Percentiles rank a stretch among this genome's conserved stretches.
Conservation (phyloP, 2,113 vertebrate genomes). For the Triplophysa rosa region DNA sequence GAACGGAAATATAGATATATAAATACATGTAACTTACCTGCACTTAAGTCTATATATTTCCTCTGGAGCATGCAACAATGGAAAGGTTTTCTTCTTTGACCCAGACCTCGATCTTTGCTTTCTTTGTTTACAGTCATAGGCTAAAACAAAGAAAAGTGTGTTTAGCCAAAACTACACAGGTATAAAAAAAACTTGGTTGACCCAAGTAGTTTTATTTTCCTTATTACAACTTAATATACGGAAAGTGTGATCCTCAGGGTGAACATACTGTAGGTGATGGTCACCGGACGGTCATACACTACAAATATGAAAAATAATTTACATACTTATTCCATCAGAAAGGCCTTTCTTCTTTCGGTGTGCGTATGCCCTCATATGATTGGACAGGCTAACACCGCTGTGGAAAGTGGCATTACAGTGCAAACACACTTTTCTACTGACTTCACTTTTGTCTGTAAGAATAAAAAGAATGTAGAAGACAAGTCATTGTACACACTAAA, state of each 20-base stretch:
- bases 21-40: conserved; percentile 76
- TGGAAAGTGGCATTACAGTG: conserved; percentile 94
- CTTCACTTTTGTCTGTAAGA: conserved; percentile 85
- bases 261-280: too few relatives aligned
- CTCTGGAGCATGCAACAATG: conserved; percentile 90
- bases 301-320: not conserved
- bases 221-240: too few relatives aligned
- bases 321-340: conserved; percentile 91
- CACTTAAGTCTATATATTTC: conserved; percentile 98
- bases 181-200: not conserved
- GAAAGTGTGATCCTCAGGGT: too few relatives aligned
- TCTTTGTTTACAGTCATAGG: conserved; percentile 94
- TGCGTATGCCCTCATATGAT: conserved; percentile 92
- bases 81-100: conserved; percentile 93
- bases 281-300: too few relatives aligned
- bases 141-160: conserved; percentile 71
- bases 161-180: not conserved
- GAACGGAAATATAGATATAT: not conserved
- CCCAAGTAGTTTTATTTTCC: too few relatives aligned
- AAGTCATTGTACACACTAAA: not conserved
- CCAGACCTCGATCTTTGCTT: conserved; percentile 94
- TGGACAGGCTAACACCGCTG: conserved; percentile 94
- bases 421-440: conserved; percentile 80
- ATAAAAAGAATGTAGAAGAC: conserved; percentile 20
- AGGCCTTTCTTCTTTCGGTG: conserved; percentile 89